These are phyloP conservation scores for Girardia tigrina DNA, from an alignment of 2,888 invertebrate species.

Conservation along the genomic window DNA sequence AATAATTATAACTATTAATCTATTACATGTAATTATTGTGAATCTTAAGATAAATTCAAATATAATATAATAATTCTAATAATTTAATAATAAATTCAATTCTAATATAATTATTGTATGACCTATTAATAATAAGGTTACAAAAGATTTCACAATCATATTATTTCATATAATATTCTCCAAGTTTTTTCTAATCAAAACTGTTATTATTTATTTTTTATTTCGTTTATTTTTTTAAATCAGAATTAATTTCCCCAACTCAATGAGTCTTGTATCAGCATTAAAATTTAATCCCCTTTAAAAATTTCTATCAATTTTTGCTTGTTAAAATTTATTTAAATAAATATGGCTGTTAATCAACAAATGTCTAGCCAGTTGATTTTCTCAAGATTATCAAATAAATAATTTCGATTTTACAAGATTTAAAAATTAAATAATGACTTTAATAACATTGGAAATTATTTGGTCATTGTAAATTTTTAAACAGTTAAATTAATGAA, in stretches of 20 bases:
- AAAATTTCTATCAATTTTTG: conserved; percentile 13
- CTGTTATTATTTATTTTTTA: neutral
- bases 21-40: too few species aligned
- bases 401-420: neutral
- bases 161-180: too few species aligned
- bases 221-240: neutral
- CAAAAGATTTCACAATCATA: too few species aligned
- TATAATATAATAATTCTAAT: too few species aligned
- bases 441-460: conserved; percentile 16
- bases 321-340: conserved; percentile 16
- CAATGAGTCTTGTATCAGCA: neutral
- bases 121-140: too few species aligned
- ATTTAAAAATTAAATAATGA: neutral
- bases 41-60: too few species aligned
- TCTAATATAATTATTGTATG: too few species aligned
- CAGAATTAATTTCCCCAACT: conserved; percentile 17
- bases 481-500: too few species aligned
- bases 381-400: conserved; percentile 8
- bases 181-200: conserved; percentile 23
- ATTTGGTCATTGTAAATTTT: too few species aligned
- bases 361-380: conserved; percentile 20
- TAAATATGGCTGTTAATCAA: conserved; percentile 18
- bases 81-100: too few species aligned
- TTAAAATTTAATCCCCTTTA: conserved; percentile 13
- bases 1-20: too few species aligned